Evolutionary conservation across 1,140 invertebrate species (phyloP).

Genomic region (Drosophila pallidifrons): DNA sequence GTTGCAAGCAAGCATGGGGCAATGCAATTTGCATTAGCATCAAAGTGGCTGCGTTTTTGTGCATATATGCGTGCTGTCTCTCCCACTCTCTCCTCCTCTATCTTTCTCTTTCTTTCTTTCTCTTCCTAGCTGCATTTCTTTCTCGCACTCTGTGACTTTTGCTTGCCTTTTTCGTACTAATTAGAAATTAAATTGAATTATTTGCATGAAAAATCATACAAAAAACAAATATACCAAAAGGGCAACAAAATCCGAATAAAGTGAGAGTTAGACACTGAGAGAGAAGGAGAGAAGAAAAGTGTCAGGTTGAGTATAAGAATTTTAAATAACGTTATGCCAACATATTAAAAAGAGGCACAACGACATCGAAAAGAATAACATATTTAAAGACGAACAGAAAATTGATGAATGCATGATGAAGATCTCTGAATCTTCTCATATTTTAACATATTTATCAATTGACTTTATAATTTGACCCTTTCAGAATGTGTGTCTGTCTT

Average conservation of each 20-base stretch:
- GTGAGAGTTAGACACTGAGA: background rate
- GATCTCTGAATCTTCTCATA: too few species aligned
- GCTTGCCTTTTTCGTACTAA: slow-evolving; percentile 67
- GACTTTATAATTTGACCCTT: too few species aligned
- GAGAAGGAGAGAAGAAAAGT: background rate
- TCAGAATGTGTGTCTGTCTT: too few species aligned
- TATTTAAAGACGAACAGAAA: too few species aligned
- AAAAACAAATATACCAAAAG: slow-evolving; percentile 58
- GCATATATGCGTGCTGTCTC: slow-evolving; percentile 40
- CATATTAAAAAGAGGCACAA: too few species aligned
- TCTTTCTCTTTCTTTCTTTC: slow-evolving; percentile 2
- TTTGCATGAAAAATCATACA: slow-evolving; percentile 76
- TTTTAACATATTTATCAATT: too few species aligned
- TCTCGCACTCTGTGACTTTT: slow-evolving; percentile 34
- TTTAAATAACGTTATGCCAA: background rate
- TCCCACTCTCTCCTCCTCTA: background rate
- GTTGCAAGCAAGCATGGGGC: slow-evolving; percentile 21
- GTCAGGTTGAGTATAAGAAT: background rate
- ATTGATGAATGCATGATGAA: too few species aligned
- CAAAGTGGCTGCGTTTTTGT: slow-evolving; percentile 78
- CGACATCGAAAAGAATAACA: too few species aligned
- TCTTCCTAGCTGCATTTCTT: slow-evolving; percentile 5
- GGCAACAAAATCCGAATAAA: background rate
- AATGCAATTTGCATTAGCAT: slow-evolving; percentile 79
- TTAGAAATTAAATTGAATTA: slow-evolving; percentile 83